These are phyloP conservation scores for Ardeotis arabs DNA, from an alignment of 2,113 vertebrate genomes.

Conservation along the genomic window DNA sequence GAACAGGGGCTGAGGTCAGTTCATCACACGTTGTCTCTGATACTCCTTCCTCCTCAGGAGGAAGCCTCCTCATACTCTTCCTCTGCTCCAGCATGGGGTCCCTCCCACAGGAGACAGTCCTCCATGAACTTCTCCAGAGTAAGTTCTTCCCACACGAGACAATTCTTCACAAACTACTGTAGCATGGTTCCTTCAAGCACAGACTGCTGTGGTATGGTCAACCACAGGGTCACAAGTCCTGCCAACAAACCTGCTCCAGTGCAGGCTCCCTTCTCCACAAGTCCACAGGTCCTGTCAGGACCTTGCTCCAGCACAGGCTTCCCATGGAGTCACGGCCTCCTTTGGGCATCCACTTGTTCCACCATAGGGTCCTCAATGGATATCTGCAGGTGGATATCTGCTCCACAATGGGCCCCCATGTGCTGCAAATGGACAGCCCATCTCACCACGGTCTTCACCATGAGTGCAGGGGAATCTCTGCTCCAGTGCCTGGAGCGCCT, in stretches of 20 bases:
- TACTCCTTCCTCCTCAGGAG: background rate
- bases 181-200: background rate
- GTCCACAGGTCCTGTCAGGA: too few species aligned
- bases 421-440: background rate
- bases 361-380: too few species aligned
- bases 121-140: background rate
- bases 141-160: background rate
- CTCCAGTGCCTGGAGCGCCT: too few species aligned
- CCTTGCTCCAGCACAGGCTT: too few species aligned
- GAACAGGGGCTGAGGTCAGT: background rate
- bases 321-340: too few species aligned
- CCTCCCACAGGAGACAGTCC: background rate
- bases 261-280: too few species aligned
- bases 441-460: too few species aligned
- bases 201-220: too few species aligned
- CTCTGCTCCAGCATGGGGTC: background rate
- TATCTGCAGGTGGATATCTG: too few species aligned
- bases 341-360: background rate
- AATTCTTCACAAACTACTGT: background rate
- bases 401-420: background rate
- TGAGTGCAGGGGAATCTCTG: too few species aligned
- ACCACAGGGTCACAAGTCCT: too few species aligned
- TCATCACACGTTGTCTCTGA: fast-evolving
- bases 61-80: background rate
- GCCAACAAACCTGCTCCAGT: background rate